Conservation (phyloP, 2,113 vertebrate genomes). For the Albula glossodonta region DNA sequence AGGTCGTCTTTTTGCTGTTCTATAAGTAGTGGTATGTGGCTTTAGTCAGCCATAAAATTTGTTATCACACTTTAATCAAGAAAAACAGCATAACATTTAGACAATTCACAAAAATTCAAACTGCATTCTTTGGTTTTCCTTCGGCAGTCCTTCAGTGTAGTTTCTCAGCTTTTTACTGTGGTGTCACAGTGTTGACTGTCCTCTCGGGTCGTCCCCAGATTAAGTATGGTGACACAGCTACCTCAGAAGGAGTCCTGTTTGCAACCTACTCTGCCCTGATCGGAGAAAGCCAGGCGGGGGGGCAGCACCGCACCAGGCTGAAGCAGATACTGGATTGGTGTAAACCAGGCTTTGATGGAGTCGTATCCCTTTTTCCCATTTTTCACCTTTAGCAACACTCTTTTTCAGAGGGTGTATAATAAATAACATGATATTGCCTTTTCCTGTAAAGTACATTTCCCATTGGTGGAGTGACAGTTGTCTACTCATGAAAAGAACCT, state of each 20-base stretch:
- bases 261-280: slow-evolving; percentile 97
- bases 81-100: too few relatives aligned
- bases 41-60: too few relatives aligned
- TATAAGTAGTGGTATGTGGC: background rate
- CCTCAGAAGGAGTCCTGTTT: slow-evolving; percentile 97
- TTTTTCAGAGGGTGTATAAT: too few relatives aligned
- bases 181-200: background rate
- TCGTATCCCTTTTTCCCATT: slow-evolving; percentile 82
- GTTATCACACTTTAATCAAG: too few relatives aligned
- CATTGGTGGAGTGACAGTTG: too few relatives aligned
- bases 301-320: slow-evolving; percentile 90
- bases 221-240: slow-evolving; percentile 97
- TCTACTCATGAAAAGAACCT: too few relatives aligned
- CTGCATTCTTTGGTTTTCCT: background rate
- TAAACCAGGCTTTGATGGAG: slow-evolving; percentile 88
- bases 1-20: background rate
- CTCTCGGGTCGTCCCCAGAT: slow-evolving; percentile 71
- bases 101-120: too few relatives aligned
- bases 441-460: too few relatives aligned
- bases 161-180: background rate
- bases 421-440: too few relatives aligned
- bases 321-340: slow-evolving; percentile 98
- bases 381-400: background rate
- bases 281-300: slow-evolving; percentile 94
- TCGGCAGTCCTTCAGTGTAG: background rate